Conservation (phyloP, 2,888 invertebrate genomes). For the Synanthedon tipuliformis region DNA sequence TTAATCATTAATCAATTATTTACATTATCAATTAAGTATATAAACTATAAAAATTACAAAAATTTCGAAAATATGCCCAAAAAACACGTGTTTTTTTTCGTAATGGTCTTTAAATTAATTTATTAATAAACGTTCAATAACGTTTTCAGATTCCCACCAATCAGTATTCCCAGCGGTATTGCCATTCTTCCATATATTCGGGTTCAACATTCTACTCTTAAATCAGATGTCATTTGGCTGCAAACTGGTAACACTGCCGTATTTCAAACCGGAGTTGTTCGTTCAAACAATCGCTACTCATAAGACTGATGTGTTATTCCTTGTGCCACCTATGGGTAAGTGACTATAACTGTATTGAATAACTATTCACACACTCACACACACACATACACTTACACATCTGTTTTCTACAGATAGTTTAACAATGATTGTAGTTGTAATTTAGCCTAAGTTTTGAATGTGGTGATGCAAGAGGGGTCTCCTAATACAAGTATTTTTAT, state of each 20-base stretch:
- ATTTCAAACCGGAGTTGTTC: slow-evolving; percentile 80
- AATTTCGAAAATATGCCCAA: too few relatives aligned
- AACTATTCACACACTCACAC: too few relatives aligned
- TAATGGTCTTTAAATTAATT: background rate
- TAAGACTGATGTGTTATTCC: slow-evolving; percentile 72
- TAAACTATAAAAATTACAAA: too few relatives aligned
- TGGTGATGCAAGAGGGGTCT: too few relatives aligned
- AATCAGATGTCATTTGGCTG: slow-evolving; percentile 72
- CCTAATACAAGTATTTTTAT: too few relatives aligned
- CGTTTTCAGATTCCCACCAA: slow-evolving; percentile 61
- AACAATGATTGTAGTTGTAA: too few relatives aligned
- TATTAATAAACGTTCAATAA: background rate
- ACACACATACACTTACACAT: too few relatives aligned
- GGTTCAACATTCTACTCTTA: slow-evolving; percentile 74
- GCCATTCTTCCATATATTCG: slow-evolving; percentile 88
- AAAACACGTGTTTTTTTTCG: too few relatives aligned
- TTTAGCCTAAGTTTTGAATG: too few relatives aligned
- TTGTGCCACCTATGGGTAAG: slow-evolving; percentile 85
- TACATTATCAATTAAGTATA: too few relatives aligned
- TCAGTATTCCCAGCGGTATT: slow-evolving; percentile 75
- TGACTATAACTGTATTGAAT: background rate
- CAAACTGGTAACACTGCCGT: slow-evolving; percentile 77
- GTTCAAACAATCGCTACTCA: slow-evolving; percentile 73
- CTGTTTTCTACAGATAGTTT: too few relatives aligned
- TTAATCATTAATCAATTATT: too few relatives aligned